phyloP scores from a whole-genome alignment of 2,888 invertebrate genomes.

The Drosophila setosimentum region DNA sequence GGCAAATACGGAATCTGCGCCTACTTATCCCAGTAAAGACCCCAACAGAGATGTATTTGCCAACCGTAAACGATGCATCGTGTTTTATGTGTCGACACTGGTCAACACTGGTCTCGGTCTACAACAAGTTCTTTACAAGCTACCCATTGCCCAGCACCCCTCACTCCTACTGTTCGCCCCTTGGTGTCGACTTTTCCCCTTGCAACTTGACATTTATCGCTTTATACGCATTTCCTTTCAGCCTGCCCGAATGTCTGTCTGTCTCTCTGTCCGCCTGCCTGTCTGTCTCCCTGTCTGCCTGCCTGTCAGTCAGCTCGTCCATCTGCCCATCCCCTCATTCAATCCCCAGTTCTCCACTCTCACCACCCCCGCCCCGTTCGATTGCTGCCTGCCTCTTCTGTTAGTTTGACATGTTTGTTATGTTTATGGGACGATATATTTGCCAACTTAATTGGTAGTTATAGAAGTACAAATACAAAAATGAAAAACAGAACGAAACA shows the following conservation, averaged over 20 bases:
- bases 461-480: constrained; percentile 53
- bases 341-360: background rate
- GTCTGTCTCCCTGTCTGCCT: background rate
- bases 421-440: constrained; percentile 67
- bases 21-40: constrained; percentile 17
- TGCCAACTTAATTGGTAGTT: constrained; percentile 78
- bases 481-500: constrained; percentile 3
- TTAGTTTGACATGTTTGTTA: constrained; percentile 56
- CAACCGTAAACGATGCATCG: background rate
- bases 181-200: constrained; percentile 23
- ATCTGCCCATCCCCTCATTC: constrained; percentile 1
- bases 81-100: constrained; percentile 3
- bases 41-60: constrained; percentile 9
- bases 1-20: background rate
- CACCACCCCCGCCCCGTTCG: background rate
- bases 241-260: constrained; percentile 17
- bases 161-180: background rate
- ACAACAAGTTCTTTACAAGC: constrained; percentile 21
- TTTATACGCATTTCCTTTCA: constrained; percentile 64
- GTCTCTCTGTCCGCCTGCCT: background rate
- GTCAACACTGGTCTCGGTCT: constrained; percentile 20
- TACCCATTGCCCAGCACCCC: background rate
- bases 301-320: constrained; percentile 32
- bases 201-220: constrained; percentile 80
- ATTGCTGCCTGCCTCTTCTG: constrained; percentile 7